Conservation (phyloP, 53 echinoderm and acorn worm genomes). For the Zoroaster sp. region DNA sequence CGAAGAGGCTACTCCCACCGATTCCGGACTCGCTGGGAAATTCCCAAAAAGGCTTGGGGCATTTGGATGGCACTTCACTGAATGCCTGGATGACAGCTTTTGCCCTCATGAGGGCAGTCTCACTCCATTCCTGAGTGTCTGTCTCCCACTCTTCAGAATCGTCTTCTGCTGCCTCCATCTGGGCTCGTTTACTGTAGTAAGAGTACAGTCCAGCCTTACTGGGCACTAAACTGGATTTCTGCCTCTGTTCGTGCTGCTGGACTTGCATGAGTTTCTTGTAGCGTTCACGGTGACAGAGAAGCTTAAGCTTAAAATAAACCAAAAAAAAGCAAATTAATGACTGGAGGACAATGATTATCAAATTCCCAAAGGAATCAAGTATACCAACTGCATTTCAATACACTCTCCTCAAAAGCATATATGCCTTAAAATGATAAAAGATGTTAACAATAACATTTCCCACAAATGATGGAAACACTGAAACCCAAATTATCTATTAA, state of each 20-base stretch:
- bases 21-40: slow-evolving; percentile 69
- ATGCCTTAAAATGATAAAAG: too few species aligned
- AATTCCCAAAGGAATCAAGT: too few species aligned
- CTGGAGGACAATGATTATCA: too few species aligned
- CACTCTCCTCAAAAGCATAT: too few species aligned
- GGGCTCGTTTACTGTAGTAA: slow-evolving; percentile 51
- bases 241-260: background rate
- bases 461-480: background rate
- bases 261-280: slow-evolving; percentile 60
- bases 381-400: too few species aligned
- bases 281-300: slow-evolving; percentile 65
- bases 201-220: slow-evolving; percentile 53
- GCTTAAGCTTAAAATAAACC: slow-evolving; percentile 50
- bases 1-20: slow-evolving; percentile 53
- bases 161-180: background rate
- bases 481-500: background rate
- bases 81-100: slow-evolving; percentile 24
- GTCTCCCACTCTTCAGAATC: background rate
- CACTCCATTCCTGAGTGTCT: background rate
- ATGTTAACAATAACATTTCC: too few species aligned
- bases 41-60: slow-evolving; percentile 2
- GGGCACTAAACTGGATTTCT: slow-evolving; percentile 51
- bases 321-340: too few species aligned
- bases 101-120: slow-evolving; percentile 10
- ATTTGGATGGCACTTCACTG: slow-evolving; percentile 12